phyloP scores from a whole-genome alignment of 2,113 vertebrate genomes.

The Edolisoma coerulescens region DNA sequence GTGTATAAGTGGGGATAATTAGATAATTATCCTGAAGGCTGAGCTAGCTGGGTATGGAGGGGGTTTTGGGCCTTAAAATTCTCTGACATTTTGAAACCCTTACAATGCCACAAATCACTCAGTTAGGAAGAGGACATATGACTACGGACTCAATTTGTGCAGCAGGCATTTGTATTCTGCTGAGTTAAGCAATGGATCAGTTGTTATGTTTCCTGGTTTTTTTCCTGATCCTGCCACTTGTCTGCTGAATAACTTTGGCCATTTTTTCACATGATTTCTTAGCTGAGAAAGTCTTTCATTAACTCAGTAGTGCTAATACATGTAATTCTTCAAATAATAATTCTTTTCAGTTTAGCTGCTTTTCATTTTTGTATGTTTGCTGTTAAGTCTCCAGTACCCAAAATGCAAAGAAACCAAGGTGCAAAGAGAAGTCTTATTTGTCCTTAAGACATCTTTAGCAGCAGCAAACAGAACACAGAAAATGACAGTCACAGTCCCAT shows the following conservation, averaged over 20 bases:
- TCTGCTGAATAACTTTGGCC: background rate
- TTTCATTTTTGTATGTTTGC: background rate
- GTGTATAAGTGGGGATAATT: rapidly evolving
- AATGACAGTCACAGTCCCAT: background rate
- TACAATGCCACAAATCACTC: background rate
- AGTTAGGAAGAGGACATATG: background rate
- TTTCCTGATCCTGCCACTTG: background rate
- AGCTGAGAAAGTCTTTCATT: background rate
- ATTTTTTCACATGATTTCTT: background rate
- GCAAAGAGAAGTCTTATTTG: background rate
- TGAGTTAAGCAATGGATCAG: background rate
- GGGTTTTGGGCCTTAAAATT: background rate
- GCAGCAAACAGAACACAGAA: background rate
- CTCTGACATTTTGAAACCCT: background rate
- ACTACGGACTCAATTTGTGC: background rate
- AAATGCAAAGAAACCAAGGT: background rate
- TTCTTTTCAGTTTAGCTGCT: background rate
- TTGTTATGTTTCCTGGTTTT: background rate
- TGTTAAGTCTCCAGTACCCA: background rate
- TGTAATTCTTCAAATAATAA: background rate
- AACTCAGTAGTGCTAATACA: background rate
- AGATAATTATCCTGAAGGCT: background rate
- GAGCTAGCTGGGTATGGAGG: background rate
- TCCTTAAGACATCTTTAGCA: background rate
- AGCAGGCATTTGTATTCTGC: background rate